Percentiles rank a stretch among this genome's conserved stretches.
Conservation (phyloP, 1,140 invertebrate species). For the Druon quercuslanigerum region DNA sequence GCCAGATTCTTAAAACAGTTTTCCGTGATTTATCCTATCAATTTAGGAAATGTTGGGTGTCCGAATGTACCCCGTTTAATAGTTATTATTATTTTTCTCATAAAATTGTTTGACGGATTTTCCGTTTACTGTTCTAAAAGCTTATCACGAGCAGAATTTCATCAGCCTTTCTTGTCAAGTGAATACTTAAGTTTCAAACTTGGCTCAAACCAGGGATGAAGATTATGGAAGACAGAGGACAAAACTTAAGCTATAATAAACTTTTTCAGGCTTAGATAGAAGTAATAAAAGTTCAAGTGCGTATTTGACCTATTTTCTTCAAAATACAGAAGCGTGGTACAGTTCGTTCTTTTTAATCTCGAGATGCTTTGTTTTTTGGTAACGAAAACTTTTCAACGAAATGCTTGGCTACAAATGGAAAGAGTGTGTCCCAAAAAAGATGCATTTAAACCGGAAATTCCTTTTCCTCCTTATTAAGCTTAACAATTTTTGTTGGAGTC, state of each 20-base stretch:
- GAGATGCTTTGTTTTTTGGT: neutral
- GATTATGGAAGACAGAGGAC: neutral
- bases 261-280: slow-evolving; percentile 5
- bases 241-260: slow-evolving; percentile 16
- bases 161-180: slow-evolving; percentile 1
- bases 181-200: neutral
- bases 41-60: no score
- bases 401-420: neutral
- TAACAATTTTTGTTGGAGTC: no score
- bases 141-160: neutral
- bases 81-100: no score
- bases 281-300: slow-evolving; percentile 21
- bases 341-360: slow-evolving; percentile 20
- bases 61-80: no score
- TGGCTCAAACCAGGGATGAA: neutral
- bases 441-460: no score
- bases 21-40: no score
- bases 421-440: no score
- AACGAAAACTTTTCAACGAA: neutral
- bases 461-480: no score
- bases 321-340: neutral
- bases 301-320: slow-evolving; percentile 13
- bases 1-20: no score
- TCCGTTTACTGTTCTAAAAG: neutral
- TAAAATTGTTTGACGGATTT: no score